Percentiles rank a stretch among this genome's conserved stretches.
Evolutionary conservation across 2,888 invertebrate species (phyloP).

Genomic region (Ptilodon capucinus): DNA sequence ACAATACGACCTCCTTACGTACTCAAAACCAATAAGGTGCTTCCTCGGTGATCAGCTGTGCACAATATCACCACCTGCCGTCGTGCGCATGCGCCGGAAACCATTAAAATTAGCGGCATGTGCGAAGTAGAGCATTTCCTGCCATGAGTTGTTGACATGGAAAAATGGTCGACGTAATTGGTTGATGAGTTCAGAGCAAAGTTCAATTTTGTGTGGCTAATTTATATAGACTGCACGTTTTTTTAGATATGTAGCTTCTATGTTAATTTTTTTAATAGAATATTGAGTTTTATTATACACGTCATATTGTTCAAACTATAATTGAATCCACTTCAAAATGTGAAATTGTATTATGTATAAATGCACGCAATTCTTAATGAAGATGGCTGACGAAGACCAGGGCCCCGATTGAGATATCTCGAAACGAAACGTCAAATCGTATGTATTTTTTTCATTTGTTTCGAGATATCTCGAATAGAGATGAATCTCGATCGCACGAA

Average conservation of each 20-base stretch:
- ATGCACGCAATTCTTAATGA: too few relatives aligned
- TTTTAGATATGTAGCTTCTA: too few relatives aligned
- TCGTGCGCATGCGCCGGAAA: conserved; percentile 19
- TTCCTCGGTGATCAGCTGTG: conserved; percentile 25
- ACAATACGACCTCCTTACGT: neutral
- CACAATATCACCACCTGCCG: conserved; percentile 12
- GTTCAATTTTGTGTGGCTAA: neutral
- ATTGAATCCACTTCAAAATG: too few relatives aligned
- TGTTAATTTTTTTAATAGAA: neutral
- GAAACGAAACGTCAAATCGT: too few relatives aligned
- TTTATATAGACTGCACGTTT: neutral
- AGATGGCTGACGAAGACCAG: too few relatives aligned
- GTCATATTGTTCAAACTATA: too few relatives aligned
- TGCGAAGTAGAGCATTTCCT: conserved; percentile 30
- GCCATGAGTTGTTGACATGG: conserved; percentile 9
- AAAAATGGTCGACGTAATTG: neutral
- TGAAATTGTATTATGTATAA: too few relatives aligned
- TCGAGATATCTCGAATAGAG: too few relatives aligned
- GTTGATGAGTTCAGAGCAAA: neutral
- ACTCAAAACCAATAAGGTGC: conserved; percentile 9
- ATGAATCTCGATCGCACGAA: too few relatives aligned
- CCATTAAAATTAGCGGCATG: conserved; percentile 21
- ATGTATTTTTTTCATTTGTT: too few relatives aligned
- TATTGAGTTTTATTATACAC: too few relatives aligned
- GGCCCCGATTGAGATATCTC: too few relatives aligned